Percentiles rank a stretch among this genome's conserved stretches.
Evolutionary conservation across 1,140 invertebrate species (phyloP).

Genomic region (Antheraea mylitta): DNA sequence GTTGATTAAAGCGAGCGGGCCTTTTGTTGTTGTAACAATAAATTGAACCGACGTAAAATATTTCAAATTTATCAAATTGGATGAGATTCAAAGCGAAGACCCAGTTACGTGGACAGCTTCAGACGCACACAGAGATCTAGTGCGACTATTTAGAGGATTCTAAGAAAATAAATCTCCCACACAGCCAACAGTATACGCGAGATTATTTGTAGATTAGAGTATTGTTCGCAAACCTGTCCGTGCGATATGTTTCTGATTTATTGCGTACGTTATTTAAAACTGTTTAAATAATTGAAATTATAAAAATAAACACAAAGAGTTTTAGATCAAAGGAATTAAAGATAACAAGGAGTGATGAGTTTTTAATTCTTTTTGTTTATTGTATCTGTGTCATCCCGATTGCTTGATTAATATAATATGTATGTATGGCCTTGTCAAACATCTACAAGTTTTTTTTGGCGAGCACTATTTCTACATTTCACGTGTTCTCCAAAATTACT

Average conservation of each 20-base stretch:
- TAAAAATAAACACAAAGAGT: background rate
- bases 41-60: slow-evolving; percentile 1
- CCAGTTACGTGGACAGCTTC: slow-evolving; percentile 32
- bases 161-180: slow-evolving; percentile 13
- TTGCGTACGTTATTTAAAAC: background rate
- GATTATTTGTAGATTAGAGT: background rate
- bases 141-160: slow-evolving; percentile 43
- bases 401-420: no score
- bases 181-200: background rate
- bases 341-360: background rate
- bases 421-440: no score
- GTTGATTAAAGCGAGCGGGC: background rate
- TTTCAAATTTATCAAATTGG: slow-evolving; percentile 34
- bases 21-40: slow-evolving; percentile 11
- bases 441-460: no score
- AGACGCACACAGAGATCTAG: slow-evolving; percentile 37
- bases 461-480: no score
- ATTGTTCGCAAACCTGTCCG: background rate
- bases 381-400: background rate
- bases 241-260: background rate
- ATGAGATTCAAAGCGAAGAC: slow-evolving; percentile 41
- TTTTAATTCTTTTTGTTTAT: background rate
- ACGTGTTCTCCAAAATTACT: no score
- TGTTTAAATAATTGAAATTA: background rate
- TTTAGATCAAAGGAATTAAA: background rate